These are phyloP conservation scores for Drosophila longiperda DNA, from an alignment of 2,888 invertebrate genomes.

Conservation along the genomic window DNA sequence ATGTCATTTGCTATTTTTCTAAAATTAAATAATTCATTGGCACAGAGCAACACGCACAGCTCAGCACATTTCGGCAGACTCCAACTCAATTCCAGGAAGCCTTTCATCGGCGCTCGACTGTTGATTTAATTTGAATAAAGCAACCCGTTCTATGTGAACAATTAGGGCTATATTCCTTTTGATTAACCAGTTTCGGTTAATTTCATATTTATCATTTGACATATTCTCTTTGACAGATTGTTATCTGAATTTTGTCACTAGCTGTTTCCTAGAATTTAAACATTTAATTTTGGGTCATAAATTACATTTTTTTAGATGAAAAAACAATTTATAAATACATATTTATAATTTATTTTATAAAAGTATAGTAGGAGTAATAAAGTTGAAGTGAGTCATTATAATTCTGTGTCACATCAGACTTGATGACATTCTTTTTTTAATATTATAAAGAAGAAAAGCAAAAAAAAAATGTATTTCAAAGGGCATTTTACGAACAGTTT, in stretches of 20 bases:
- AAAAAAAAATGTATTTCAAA: background rate
- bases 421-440: background rate
- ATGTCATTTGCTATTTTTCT: conserved; percentile 61
- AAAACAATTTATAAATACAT: background rate
- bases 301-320: too few species aligned
- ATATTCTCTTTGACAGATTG: background rate
- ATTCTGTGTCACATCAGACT: background rate
- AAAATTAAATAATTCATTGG: conserved; percentile 53
- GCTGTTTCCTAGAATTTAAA: background rate
- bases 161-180: conserved; percentile 1
- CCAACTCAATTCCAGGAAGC: conserved; percentile 19
- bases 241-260: background rate
- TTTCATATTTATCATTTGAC: background rate
- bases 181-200: background rate
- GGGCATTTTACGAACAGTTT: background rate
- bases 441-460: background rate
- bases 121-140: conserved; percentile 63
- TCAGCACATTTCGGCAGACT: conserved; percentile 20
- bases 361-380: background rate
- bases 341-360: background rate
- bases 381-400: background rate
- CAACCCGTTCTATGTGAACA: background rate
- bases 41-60: conserved; percentile 11
- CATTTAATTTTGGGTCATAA: background rate
- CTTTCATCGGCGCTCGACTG: conserved; percentile 41